These are phyloP conservation scores for Perognathus longimembris DNA, from an alignment of 2,113 vertebrate genomes.

Conservation along the genomic window DNA sequence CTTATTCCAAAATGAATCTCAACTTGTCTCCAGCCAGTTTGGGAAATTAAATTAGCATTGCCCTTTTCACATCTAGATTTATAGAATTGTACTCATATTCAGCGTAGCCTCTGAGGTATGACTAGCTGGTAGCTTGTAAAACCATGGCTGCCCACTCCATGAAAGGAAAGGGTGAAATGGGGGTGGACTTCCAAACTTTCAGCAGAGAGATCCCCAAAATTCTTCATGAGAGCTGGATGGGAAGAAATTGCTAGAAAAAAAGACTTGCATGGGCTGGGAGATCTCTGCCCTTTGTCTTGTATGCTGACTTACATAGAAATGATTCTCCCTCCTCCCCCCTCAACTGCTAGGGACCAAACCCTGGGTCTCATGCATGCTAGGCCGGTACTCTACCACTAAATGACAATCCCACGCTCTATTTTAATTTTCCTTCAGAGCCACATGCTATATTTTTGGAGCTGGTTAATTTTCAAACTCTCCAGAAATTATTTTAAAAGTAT, in stretches of 20 bases:
- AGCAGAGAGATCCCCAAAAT: not conserved
- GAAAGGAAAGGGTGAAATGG: not conserved
- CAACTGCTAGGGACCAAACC: not conserved
- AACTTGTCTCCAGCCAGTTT: not conserved
- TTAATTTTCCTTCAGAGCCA: conserved; percentile 59
- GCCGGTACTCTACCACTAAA: not conserved
- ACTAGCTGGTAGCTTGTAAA: not conserved
- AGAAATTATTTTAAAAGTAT: conserved; percentile 28
- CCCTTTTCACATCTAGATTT: conserved; percentile 5
- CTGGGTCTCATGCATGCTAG: not conserved
- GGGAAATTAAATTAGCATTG: conserved; percentile 53
- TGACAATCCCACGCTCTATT: not conserved
- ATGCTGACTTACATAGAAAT: not conserved
- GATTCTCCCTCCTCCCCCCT: not conserved
- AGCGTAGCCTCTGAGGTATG: not conserved
- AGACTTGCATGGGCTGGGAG: not conserved
- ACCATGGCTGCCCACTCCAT: not conserved
- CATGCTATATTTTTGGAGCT: conserved; percentile 36
- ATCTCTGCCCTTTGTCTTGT: not conserved
- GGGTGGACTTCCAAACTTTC: not conserved
- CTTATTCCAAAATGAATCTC: not conserved
- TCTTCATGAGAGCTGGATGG: not conserved
- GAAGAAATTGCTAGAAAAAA: not conserved
- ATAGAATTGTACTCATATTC: not conserved
- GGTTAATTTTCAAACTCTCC: conserved; percentile 50